Percentiles rank a stretch among this genome's conserved stretches.
These are phyloP conservation scores for Charadrius vociferus DNA, from an alignment of 2,113 vertebrate genomes.

Conservation along the genomic window DNA sequence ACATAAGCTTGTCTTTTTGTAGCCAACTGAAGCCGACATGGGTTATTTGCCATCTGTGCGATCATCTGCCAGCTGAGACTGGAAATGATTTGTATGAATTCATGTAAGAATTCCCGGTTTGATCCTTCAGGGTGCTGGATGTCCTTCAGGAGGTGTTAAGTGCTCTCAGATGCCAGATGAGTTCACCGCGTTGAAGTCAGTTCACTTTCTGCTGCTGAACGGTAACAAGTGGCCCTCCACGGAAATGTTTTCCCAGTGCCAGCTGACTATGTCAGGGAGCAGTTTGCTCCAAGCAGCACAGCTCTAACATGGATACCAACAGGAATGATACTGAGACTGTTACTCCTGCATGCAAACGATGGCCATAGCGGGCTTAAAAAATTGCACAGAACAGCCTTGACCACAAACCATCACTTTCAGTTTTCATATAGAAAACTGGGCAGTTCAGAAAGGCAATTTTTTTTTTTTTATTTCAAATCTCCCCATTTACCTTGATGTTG, in stretches of 20 bases:
- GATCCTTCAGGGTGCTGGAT: not conserved
- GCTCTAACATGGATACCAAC: not conserved
- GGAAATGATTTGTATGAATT: not conserved
- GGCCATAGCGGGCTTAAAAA: not conserved
- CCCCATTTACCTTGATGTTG: slow-evolving; percentile 90
- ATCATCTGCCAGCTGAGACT: slow-evolving; percentile 1
- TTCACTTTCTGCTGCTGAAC: not conserved
- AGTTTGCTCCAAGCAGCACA: not conserved
- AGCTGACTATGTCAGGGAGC: not conserved
- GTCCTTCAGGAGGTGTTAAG: slow-evolving; percentile 8
- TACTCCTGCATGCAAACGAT: not conserved
- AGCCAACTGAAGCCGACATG: not conserved
- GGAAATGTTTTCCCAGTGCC: not conserved
- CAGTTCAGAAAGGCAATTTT: not conserved
- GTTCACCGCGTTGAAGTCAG: not conserved
- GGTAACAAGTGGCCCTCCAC: not conserved
- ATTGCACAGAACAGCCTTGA: not conserved
- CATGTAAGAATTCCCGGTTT: not conserved
- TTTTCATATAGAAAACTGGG: not conserved
- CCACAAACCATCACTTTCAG: not conserved
- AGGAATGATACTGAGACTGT: not conserved
- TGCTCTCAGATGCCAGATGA: not conserved
- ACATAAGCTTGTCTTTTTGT: not conserved
- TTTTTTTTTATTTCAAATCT: not conserved
- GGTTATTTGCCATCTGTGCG: not conserved